Percentiles rank a stretch among this genome's conserved stretches.
Evolutionary conservation across 2,888 invertebrate genomes (phyloP).

Genomic region (Aphidoletes aphidimyza): DNA sequence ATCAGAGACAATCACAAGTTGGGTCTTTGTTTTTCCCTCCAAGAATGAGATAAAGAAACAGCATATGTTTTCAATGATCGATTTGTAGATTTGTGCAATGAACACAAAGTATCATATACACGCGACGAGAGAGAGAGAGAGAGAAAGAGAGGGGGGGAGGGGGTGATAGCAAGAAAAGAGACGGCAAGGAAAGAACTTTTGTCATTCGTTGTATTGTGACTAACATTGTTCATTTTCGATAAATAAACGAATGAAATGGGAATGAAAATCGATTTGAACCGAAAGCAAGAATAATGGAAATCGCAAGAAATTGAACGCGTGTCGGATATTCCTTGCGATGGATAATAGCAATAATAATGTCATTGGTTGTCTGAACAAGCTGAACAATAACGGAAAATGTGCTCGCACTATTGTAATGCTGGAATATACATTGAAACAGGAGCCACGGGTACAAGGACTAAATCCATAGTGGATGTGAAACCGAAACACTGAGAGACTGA

Average conservation of each 20-base stretch:
- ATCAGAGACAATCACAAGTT: neutral
- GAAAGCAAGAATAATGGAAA: slow-evolving; percentile 13
- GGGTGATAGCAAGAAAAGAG: neutral
- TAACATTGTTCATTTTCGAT: slow-evolving; percentile 40
- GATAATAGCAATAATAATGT: slow-evolving; percentile 47
- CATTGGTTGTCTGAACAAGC: slow-evolving; percentile 43
- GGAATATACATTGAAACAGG: neutral
- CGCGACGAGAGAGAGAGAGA: neutral
- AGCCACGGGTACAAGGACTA: neutral
- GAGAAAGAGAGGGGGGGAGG: neutral
- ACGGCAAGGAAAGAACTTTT: neutral
- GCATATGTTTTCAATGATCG: neutral
- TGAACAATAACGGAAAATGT: slow-evolving; percentile 12
- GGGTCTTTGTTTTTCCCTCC: neutral
- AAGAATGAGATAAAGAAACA: too few relatives aligned
- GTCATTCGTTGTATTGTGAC: neutral
- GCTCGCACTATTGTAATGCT: neutral
- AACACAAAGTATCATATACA: neutral
- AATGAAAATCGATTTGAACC: slow-evolving; percentile 40
- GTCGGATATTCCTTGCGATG: slow-evolving; percentile 34
- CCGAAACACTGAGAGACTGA: neutral
- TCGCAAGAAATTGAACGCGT: slow-evolving; percentile 39
- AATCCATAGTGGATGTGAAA: neutral
- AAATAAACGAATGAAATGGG: neutral
- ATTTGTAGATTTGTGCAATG: slow-evolving; percentile 3